Evolutionary conservation across 2,113 vertebrate genomes (phyloP).

Genomic region (Choloepus hoffmanni): DNA sequence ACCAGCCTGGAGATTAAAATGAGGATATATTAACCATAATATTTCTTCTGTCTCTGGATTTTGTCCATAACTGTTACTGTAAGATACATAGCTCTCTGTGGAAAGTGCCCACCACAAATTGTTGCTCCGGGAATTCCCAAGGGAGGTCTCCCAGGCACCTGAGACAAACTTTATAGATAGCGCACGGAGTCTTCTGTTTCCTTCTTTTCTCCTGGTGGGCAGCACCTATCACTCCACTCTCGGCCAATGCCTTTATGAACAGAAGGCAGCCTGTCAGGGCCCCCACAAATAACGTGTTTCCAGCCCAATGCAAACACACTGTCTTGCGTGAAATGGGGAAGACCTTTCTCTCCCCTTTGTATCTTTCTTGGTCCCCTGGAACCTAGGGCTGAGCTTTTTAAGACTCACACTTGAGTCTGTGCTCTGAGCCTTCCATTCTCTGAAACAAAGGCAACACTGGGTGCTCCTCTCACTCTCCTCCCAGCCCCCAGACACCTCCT

Average conservation of each 20-base stretch:
- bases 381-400: neutral
- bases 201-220: neutral
- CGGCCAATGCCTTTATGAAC: too few relatives aligned
- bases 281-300: too few relatives aligned
- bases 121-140: neutral
- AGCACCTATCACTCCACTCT: accelerated
- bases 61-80: neutral
- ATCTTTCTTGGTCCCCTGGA: neutral
- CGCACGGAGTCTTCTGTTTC: too few relatives aligned
- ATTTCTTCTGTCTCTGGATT: neutral
- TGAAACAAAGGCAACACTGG: accelerated
- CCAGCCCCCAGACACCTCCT: too few relatives aligned
- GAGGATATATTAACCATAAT: neutral
- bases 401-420: neutral
- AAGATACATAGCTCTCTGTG: neutral
- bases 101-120: neutral
- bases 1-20: neutral
- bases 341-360: too few relatives aligned
- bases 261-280: neutral
- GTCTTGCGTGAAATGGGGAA: too few relatives aligned
- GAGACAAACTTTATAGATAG: neutral
- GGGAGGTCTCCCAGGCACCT: neutral
- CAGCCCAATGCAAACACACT: neutral
- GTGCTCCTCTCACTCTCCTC: accelerated
- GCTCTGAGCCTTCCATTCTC: neutral